Evolutionary conservation across 2,888 invertebrate genomes (phyloP), one percentile per base, ranked within the genome.

Genomic region (Noctua janthe): DNA sequence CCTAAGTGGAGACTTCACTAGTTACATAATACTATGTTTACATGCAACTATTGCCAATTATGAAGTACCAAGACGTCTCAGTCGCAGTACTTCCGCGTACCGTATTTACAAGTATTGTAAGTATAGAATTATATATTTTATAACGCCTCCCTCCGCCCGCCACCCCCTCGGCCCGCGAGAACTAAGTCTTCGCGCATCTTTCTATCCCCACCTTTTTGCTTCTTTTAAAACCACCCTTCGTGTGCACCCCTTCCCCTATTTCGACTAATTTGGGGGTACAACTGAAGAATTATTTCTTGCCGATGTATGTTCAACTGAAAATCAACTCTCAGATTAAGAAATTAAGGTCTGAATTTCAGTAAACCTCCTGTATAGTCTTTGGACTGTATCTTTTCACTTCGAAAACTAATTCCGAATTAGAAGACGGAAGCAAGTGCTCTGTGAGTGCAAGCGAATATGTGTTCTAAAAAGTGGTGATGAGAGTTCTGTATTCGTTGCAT

Each of bases 21-120:
- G 23, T 47, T 35, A 39, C 15, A 15, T 11, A 79, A 49, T 29
- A 23, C 35, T 7, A 39, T 49, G 20, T 75, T 79, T 43, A 56
- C 23, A 47, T 70, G 66, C 70, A 82, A 89, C 85, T 81, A 81
- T 71, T 76, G 43, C 74, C 82, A 84, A 87, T 70, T 81, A 73
- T 56, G 77, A 92, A 95, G 94, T 93, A 94, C 92, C 96, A 96
- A 95, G 84, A 76, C 82, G 29, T 6, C 15, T 49, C 64, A 59
- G 59, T 80, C 93, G 88, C 72, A 86, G 91, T 94, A 96, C 96
- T 97, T 97, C 97, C 97, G 97, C 96, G 95, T 96, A 93, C 94
- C 96, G 97, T 97, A 97, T 97, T 97, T 97, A 97, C 97, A 97
- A 97, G 97, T 97, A 97, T 97, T 97, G 97, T 97, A 97, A 97